Conservation (phyloP, 2,888 invertebrate genomes). For the Agelastica alni region DNA sequence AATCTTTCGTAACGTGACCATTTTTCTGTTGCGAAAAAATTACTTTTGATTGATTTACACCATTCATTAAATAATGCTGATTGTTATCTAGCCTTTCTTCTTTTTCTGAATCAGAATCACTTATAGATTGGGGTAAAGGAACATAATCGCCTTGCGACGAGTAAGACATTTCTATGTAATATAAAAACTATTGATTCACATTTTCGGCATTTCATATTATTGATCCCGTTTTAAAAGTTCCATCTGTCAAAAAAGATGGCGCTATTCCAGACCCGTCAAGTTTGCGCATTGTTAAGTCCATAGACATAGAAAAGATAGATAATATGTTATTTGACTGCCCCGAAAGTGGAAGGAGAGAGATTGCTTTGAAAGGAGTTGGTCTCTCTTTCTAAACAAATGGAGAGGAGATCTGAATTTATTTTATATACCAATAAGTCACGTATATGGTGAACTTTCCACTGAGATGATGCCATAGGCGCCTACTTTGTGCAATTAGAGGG, state of each 20-base stretch:
- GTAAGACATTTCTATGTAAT: slow-evolving; percentile 43
- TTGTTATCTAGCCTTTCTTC: slow-evolving; percentile 59
- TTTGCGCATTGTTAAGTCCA: no score
- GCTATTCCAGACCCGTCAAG: background rate
- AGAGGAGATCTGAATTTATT: no score
- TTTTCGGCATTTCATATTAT: background rate
- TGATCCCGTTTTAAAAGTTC: background rate
- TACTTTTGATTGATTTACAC: slow-evolving; percentile 33
- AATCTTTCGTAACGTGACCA: slow-evolving; percentile 38
- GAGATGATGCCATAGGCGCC: no score
- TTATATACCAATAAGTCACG: no score
- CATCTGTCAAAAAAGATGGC: background rate
- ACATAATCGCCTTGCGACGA: slow-evolving; percentile 66
- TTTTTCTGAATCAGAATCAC: slow-evolving; percentile 77
- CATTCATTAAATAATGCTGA: slow-evolving; percentile 38
- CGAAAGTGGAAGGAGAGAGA: no score
- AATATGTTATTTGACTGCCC: no score
- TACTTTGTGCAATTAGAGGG: no score
- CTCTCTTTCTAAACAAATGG: no score
- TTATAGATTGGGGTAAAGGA: slow-evolving; percentile 75
- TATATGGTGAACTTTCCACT: no score
- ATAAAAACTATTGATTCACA: slow-evolving; percentile 6
- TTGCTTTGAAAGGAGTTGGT: no score
- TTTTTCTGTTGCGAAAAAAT: slow-evolving; percentile 36
- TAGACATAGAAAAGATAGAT: no score